Percentiles rank a stretch among this genome's conserved stretches.
Evolutionary conservation across 2,113 vertebrate species (phyloP).

Genomic region (Pionites leucogaster): DNA sequence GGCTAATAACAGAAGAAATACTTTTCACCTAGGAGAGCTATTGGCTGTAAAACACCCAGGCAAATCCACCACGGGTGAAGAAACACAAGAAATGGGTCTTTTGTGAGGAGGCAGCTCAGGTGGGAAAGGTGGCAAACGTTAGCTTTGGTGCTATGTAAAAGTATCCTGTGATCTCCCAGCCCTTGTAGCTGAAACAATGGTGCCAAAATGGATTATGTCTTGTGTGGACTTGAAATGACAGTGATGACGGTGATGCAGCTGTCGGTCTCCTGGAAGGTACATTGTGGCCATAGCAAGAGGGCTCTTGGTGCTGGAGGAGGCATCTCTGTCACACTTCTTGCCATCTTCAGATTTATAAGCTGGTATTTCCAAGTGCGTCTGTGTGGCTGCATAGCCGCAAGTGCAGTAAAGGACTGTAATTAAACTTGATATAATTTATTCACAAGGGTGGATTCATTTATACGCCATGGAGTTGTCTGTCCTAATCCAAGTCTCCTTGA

Average conservation of each 20-base stretch:
- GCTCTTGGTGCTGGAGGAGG: background rate
- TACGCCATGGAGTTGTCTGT: background rate
- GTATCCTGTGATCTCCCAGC: background rate
- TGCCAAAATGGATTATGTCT: background rate
- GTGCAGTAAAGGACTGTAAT: background rate
- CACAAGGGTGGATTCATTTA: background rate
- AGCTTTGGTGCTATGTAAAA: background rate
- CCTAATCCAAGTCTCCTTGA: slow-evolving; percentile 15
- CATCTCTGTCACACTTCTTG: background rate
- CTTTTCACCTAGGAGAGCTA: background rate
- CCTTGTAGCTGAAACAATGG: background rate
- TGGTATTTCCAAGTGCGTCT: background rate
- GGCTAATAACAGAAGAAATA: background rate
- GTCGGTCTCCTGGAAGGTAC: background rate
- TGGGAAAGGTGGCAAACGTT: background rate
- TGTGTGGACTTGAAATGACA: background rate
- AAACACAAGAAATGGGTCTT: background rate
- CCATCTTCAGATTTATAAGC: background rate
- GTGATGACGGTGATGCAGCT: background rate
- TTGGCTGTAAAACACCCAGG: background rate
- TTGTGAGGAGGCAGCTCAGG: background rate
- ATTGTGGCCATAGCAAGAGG: background rate
- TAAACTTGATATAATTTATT: slow-evolving; percentile 9
- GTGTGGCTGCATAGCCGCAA: background rate
- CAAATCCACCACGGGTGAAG: background rate